A percentile compares a stretch with the other conserved stretches of the same genome.
Conservation (phyloP, 2,888 invertebrate genomes). For the Parnassius glacialis region DNA sequence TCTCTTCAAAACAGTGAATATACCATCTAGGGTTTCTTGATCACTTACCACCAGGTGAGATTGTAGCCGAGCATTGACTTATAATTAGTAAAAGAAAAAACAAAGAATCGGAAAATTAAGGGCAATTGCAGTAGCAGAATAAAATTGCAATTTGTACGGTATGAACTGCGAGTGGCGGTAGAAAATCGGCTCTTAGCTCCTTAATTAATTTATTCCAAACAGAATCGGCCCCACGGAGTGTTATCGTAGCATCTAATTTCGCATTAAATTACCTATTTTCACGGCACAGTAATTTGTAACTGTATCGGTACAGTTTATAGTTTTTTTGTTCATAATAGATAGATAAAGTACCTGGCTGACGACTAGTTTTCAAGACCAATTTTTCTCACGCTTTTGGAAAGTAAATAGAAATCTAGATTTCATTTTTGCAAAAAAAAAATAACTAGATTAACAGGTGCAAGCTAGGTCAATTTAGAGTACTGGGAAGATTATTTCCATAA, state of each 20-base stretch:
- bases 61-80: no score
- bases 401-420: conserved; percentile 62
- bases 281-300: conserved; percentile 78
- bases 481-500: no score
- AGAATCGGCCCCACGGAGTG: conserved; percentile 65
- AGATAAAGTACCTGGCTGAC: conserved; percentile 36
- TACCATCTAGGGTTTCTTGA: no score
- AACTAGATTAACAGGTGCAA: conserved; percentile 28
- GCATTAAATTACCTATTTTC: conserved; percentile 76
- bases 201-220: conserved; percentile 79
- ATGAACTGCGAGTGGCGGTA: conserved; percentile 54
- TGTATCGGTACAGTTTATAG: conserved; percentile 64
- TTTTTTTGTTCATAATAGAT: conserved; percentile 54
- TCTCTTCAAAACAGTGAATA: no score
- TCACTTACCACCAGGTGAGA: no score
- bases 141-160: conserved; percentile 70
- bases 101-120: conserved; percentile 44
- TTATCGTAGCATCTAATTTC: conserved; percentile 71
- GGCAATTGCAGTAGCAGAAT: conserved; percentile 44
- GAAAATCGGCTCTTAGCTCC: conserved; percentile 68
- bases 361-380: conserved; percentile 42
- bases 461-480: conserved; percentile 21
- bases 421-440: conserved; percentile 50
- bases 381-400: conserved; percentile 73
- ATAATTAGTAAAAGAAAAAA: background rate